Evolutionary conservation across 2,888 invertebrate species (phyloP).

Genomic region (Adelognathus sp.): DNA sequence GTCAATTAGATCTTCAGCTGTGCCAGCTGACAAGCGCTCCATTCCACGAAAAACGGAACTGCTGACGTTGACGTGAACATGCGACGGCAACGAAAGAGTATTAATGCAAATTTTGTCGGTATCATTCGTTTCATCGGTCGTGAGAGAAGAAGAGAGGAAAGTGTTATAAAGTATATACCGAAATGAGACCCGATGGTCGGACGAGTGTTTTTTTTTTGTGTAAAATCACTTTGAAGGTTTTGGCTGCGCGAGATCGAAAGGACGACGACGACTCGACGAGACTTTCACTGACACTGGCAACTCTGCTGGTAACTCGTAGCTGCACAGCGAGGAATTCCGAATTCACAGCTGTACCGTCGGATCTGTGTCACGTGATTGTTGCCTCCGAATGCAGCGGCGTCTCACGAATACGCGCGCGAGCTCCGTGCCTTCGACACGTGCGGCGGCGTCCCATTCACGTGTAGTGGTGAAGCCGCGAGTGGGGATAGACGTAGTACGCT

Average conservation of each 20-base stretch:
- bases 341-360: background rate
- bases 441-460: background rate
- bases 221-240: background rate
- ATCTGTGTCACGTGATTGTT: slow-evolving; percentile 25
- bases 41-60: background rate
- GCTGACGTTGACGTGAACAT: background rate
- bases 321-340: background rate
- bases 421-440: background rate
- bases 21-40: background rate
- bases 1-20: no score
- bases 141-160: background rate
- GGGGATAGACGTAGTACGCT: background rate
- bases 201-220: background rate
- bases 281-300: slow-evolving; percentile 11
- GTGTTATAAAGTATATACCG: background rate
- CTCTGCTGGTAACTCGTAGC: background rate
- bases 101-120: background rate
- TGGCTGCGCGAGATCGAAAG: background rate
- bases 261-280: background rate
- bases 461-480: background rate
- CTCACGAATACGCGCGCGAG: background rate
- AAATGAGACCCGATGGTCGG: background rate
- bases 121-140: background rate
- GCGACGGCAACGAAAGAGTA: background rate
- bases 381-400: background rate